A percentile compares a stretch with the other conserved stretches of the same genome.
phyloP scores from a whole-genome alignment of 1,140 invertebrate species.

The Nixonia krombeini region DNA sequence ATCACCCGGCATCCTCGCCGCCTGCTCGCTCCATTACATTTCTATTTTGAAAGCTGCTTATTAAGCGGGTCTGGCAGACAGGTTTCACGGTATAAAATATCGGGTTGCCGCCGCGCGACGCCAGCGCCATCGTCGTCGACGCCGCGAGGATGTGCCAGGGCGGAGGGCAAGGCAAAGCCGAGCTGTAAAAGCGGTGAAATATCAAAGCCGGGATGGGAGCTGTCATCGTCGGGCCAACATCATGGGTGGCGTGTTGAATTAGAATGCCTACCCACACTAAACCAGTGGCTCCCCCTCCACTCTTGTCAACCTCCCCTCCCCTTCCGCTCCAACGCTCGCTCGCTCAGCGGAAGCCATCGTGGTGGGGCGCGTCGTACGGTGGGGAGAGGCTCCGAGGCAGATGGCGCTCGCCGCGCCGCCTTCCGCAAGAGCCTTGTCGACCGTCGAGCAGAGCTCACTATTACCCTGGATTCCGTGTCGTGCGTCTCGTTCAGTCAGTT shows the following conservation, averaged over 20 bases:
- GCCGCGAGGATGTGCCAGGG: conserved; percentile 59
- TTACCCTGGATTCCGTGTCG: conserved; percentile 58
- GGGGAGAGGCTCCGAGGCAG: too few species aligned
- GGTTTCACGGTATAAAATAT: conserved; percentile 73
- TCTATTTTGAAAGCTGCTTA: conserved; percentile 74
- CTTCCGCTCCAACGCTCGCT: conserved; percentile 62
- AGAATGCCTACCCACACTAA: conserved; percentile 69
- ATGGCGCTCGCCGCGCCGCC: conserved; percentile 49
- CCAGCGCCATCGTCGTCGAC: conserved; percentile 39
- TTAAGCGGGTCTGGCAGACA: conserved; percentile 71
- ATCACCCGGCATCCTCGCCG: conserved; percentile 64
- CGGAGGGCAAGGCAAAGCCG: conserved; percentile 54
- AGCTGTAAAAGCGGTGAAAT: conserved; percentile 73
- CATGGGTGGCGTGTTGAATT: conserved; percentile 78
- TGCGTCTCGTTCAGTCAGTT: conserved; percentile 24
- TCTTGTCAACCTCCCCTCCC: conserved; percentile 61
- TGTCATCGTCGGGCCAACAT: conserved; percentile 75
- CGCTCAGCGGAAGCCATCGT: neutral
- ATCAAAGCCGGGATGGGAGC: conserved; percentile 76
- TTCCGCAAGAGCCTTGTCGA: conserved; percentile 6
- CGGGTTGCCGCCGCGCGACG: conserved; percentile 62
- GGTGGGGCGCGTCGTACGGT: conserved; percentile 8
- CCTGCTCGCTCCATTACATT: conserved; percentile 69
- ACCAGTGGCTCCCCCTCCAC: conserved; percentile 64
- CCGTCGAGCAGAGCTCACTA: too few species aligned